Evolutionary conservation across 2,797 vertebrate species (phyloP).

Genomic region (Morelia viridis): DNA sequence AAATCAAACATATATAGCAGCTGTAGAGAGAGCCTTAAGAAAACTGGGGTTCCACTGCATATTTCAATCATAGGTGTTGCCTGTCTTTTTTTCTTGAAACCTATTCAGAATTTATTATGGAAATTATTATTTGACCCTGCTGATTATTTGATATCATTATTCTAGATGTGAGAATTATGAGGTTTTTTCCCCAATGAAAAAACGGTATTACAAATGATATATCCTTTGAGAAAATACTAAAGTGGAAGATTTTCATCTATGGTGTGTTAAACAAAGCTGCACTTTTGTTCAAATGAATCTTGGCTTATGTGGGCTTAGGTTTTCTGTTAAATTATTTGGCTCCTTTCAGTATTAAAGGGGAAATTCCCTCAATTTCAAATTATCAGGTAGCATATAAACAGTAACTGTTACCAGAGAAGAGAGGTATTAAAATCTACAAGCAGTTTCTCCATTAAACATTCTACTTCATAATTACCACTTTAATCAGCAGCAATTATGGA

Average conservation of each 20-base stretch:
- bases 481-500: slow-evolving; percentile 28
- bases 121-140: accelerated
- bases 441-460: slow-evolving; percentile 17
- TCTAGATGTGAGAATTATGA: slow-evolving; percentile 3
- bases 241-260: neutral
- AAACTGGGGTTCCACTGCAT: neutral
- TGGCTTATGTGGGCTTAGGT: neutral
- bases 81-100: neutral
- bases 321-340: slow-evolving; percentile 33
- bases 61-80: neutral
- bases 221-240: neutral
- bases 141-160: neutral
- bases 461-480: slow-evolving; percentile 38
- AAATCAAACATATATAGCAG: neutral
- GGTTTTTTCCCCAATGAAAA: neutral
- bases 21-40: neutral
- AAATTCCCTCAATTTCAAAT: neutral
- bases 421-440: slow-evolving; percentile 31
- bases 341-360: slow-evolving; percentile 20
- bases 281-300: slow-evolving; percentile 18
- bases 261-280: slow-evolving; percentile 25
- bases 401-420: neutral
- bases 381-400: slow-evolving; percentile 13
- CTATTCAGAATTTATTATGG: neutral
- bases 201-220: neutral